Base-by-base conservation (phyloP, 2,113 vertebrate genomes). In the Psophia crepitans region DNA sequence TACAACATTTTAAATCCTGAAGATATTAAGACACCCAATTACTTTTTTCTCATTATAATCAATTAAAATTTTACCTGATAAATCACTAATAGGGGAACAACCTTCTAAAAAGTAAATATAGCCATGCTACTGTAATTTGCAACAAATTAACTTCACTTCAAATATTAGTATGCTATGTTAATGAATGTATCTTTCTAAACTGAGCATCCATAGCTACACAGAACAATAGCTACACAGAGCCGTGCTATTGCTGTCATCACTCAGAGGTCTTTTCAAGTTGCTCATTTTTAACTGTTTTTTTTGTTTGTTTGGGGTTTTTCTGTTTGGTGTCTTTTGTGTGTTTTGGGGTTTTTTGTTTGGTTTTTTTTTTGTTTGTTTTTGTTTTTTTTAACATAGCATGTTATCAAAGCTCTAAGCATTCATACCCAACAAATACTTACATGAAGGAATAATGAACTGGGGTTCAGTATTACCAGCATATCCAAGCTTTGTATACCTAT, bases 401-500 rank as follows among this genome's bases (percentile, higher is more conserved):
- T 56, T 63, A 74, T 1, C 82, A 14, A 81, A 79, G 64, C n/a
- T 43, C 2, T 7, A 78, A 56, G 28, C n/a, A 37, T 17, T 66
- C 39, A 60, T 10, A 81, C 9, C 17, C 27, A 46, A 80, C 39
- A 94, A 79, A 96, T 94, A 98, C 99, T 99, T 98, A 99, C 99
- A 99, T 97, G 99, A 99, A 91, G 99, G 99, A 96, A 99, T 99
- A 96, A 99, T 99, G 98, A 99, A 99, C 98, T 99, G 99, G 78
- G 99, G 99, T 74, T 99, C 99, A 76, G 99, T 99, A 97, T 99
- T 99, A 95, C 99, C 99, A 51, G 99, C 99, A 98, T 99, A 99
- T 76, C 99, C 99, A 18, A 99, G 97, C 97, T 99, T 99, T 92
- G 99, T 99, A 96, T 99, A 99, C 78, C 99, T 99, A 96, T 68